These are phyloP conservation scores for Typhlichthys subterraneus DNA, from an alignment of 2,797 vertebrate species.

Conservation along the genomic window DNA sequence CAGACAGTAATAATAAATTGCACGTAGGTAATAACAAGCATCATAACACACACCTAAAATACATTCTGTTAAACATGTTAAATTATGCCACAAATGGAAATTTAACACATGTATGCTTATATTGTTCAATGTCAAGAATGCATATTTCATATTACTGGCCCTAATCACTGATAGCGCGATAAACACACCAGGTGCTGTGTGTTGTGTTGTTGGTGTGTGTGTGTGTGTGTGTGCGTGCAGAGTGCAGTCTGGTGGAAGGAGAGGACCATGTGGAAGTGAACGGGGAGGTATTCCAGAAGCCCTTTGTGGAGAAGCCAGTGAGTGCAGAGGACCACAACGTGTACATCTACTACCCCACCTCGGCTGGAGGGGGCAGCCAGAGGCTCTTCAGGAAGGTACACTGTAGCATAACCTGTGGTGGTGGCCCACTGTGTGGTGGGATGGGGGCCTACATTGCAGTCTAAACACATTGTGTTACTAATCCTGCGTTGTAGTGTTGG, in stretches of 20 bases:
- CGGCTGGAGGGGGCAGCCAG: constrained; percentile 88
- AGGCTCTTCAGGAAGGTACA: constrained; percentile 88
- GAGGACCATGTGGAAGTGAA: constrained; percentile 92
- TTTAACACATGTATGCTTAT: background rate
- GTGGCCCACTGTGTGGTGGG: too few species aligned
- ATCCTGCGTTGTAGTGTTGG: too few species aligned
- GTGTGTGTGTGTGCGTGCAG: constrained; percentile 47
- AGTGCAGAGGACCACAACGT: constrained; percentile 91
- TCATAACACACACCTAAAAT: background rate
- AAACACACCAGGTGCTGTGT: too few species aligned
- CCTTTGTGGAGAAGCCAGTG: constrained; percentile 90
- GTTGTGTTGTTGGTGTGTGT: background rate
- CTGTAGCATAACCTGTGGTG: too few species aligned
- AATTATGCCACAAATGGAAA: background rate
- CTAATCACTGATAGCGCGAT: too few species aligned
- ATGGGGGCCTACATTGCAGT: too few species aligned
- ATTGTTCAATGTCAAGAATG: too few species aligned
- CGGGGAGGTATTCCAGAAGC: constrained; percentile 89
- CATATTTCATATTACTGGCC: too few species aligned
- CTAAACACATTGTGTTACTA: too few species aligned
- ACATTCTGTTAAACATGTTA: background rate
- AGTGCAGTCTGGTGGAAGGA: constrained; percentile 88
- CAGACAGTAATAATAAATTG: background rate
- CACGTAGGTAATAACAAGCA: background rate
- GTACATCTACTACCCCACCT: constrained; percentile 91